Evolutionary conservation across 2,113 vertebrate genomes (phyloP), one percentile per base, ranked within the genome.

Genomic region (Osmerus eperlanus): DNA sequence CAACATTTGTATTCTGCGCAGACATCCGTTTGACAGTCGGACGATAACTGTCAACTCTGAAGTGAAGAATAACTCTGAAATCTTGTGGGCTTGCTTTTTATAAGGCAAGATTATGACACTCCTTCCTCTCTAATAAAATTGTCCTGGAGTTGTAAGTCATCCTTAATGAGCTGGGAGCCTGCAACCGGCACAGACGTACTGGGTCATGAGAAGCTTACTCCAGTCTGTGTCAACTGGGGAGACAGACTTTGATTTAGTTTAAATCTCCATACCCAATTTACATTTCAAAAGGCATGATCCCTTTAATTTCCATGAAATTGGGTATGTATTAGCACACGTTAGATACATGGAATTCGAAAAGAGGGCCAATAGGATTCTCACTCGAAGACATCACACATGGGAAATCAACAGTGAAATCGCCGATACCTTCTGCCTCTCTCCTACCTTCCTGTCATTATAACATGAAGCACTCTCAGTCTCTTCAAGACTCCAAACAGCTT

Each of bases 251-350:
- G 80, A 87, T 85, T 86, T 81, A 85, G 80, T 82, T 81, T 68
- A 76, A 85, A 90, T 90, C 83, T 87, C 73, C 84, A 86, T 83
- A 85, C 28, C 29, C 66, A 67, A 87, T 90, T 90, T 88, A 83
- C 84, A 90, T 85, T 88, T 88, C 88, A 90, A 90, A 87, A 85
- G 86, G 70, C 47, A 70, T 77, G 72, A 80, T 83, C 83, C 74
- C 79, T 84, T 84, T 88, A 87, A 88, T 90, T 89, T 86, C 87
- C 83, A 81, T 86, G 86, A 87, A 88, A 90, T 87, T 86, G 84
- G 74, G 73, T 77, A 84, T 79, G 73, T 86, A 68, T 86, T 84
- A 78, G 74, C 77, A 66, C 71, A 21, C 76, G 78, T 85, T 59
- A 16, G 80, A 73, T 59, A 76, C 82, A 71, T 63, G 72, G 71